Base-by-base conservation (phyloP, 2,888 invertebrate species). In the Phymatocera aterrima region DNA sequence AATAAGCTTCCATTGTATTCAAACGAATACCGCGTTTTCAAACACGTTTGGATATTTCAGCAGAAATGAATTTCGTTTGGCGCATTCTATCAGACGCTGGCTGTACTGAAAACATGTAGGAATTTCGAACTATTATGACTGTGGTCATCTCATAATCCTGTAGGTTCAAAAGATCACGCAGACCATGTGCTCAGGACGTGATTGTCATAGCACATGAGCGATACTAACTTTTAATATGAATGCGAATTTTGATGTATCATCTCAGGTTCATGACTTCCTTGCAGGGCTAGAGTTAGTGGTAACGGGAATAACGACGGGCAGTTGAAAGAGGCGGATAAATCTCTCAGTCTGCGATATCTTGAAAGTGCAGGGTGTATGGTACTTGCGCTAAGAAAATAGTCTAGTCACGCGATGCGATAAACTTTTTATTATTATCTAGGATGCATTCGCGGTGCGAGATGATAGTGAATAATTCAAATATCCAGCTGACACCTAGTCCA, bases 401-500 rank as follows among this genome's bases (percentile, higher is more conserved):
- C 10, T n/a, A 31, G 34, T 77, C 21, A 65, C 51, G 68, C 46
- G 21, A 37, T 34, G 37, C 21, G 21, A 34, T 51, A 77, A 51
- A 65, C 8, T 34, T 77, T 75, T 77, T 68, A 51, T 51, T 68
- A 68, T 21, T 21, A 40, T 68, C 68, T 21, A 43, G 12, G 43
- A 43, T 65, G 18, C 77, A 65, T 68, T 51, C 31, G 48, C 15
- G 48, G 31, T 5, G 34, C 5, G 48, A 51, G 46, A 65, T 65
- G 77, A 21, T 18, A 46, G 68, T 48, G 21, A 34, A 51, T 48
- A 77, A 77, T 65, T 48, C 51, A 65, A 31, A 10, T 5, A 21
- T 51, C 34, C 31, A 21, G 48, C 64, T 18, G 77, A 18, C 18
- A 77, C 37, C 77, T 65, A 65, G 77, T n/a, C 65, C 65, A 65